Base-by-base conservation (phyloP, 2,888 invertebrate genomes). In the Cryptosula pallasiana region DNA sequence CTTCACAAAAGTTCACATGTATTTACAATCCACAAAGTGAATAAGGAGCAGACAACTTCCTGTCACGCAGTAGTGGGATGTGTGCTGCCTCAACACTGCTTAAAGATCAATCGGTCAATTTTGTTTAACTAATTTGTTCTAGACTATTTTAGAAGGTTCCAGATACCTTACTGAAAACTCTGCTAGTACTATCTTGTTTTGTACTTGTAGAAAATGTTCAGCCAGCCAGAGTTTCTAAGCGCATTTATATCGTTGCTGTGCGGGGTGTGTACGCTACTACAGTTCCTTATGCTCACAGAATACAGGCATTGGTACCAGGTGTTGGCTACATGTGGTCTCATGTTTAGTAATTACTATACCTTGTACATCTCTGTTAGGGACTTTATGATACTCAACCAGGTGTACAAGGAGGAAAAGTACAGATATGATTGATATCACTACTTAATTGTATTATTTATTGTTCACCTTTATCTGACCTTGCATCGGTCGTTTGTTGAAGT, bases 281-380 rank as follows among this genome's bases (percentile, higher is more conserved):
- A 95, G 85, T 87, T 97, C 73, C 88, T 91, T 71, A 87, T 94
- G 36, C 86, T 97, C 16, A 88, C 92, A 78, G 89, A 91, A 76
- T 90, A 91, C 23, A 88, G 90, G 55, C 92, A 94, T 78, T 98
- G 97, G 97, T 93, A 95, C 86, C 92, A 94, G 82, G 90, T 95
- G 74, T 84, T 96, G 69, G 92, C 95, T 1, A 88, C 95, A 78
- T 90, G 93, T 2, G 88, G 95, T 74, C 87, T 97, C 69, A 88
- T 95, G 45, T 91, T 95, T 81, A 92, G 92, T 75, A 96, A 95
- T 85, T 95, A 95, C 85, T 92, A 92, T 80, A 92, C 94, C 0
- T 87, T 97, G 63, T 97, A 94, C 84, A 94, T 94, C 86, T 88
- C 95, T 77, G 88, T 91, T 35, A 88, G 96, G 58, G 94, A 95